Conservation (phyloP, 2,888 invertebrate genomes). For the Meta bourneti region DNA sequence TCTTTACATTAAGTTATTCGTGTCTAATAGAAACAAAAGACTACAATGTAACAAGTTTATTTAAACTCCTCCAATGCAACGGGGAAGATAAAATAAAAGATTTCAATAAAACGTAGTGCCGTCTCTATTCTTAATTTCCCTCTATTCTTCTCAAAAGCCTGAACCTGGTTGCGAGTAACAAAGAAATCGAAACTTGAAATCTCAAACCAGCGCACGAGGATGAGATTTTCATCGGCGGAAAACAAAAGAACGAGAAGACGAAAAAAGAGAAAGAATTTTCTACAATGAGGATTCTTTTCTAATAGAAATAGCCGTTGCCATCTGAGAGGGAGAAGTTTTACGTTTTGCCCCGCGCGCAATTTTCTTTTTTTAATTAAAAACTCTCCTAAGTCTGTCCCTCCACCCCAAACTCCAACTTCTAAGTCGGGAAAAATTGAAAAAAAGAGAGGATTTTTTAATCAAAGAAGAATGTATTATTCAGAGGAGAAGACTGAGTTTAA, state of each 20-base stretch:
- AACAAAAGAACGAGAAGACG: neutral
- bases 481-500: slow-evolving; percentile 29
- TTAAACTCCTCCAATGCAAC: too few species aligned
- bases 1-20: too few species aligned
- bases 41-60: too few species aligned
- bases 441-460: slow-evolving; percentile 55
- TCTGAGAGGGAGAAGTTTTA: neutral
- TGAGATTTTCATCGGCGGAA: slow-evolving; percentile 22
- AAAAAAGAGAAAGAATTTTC: neutral
- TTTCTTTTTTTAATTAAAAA: slow-evolving; percentile 73
- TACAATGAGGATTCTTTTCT: neutral
- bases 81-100: too few species aligned
- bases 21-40: too few species aligned
- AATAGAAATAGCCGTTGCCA: neutral
- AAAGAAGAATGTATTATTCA: slow-evolving; percentile 74
- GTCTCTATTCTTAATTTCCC: neutral
- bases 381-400: slow-evolving; percentile 19
- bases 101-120: neutral
- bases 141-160: neutral
- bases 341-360: slow-evolving; percentile 14
- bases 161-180: neutral
- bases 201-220: neutral
- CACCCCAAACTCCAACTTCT: slow-evolving; percentile 11
- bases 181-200: neutral
- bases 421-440: slow-evolving; percentile 42